phyloP scores from a whole-genome alignment of 2,888 invertebrate genomes.

The Andrena haemorrhoa region DNA sequence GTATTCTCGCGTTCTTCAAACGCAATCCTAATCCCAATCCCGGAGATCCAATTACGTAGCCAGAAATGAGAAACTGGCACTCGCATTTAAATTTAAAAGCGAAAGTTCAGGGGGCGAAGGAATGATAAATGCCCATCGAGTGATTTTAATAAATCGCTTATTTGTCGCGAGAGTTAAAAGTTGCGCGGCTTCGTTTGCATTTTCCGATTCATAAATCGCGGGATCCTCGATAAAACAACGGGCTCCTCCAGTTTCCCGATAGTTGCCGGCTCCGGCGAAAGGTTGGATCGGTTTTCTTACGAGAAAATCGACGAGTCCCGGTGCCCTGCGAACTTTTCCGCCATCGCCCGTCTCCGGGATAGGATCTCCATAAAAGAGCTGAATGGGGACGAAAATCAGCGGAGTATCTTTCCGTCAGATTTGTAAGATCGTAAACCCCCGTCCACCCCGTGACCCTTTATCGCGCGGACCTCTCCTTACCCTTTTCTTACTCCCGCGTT shows the following conservation, averaged over 20 bases:
- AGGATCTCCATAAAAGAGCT: constrained; percentile 57
- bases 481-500: constrained; percentile 26
- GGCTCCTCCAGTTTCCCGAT: constrained; percentile 35
- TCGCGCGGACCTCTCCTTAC: constrained; percentile 42
- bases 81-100: neutral
- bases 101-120: neutral
- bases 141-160: constrained; percentile 23
- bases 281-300: constrained; percentile 32
- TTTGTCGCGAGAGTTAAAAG: constrained; percentile 40
- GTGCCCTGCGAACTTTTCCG: constrained; percentile 56
- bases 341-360: constrained; percentile 33
- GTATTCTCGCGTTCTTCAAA: no score
- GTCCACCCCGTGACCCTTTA: constrained; percentile 40
- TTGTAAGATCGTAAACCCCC: constrained; percentile 78
- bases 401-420: constrained; percentile 75
- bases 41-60: no score
- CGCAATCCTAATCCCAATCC: no score
- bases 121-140: constrained; percentile 3
- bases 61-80: no score
- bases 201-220: constrained; percentile 52
- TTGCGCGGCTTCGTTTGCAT: constrained; percentile 31
- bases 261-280: constrained; percentile 9
- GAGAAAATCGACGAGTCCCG: constrained; percentile 49
- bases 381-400: constrained; percentile 67
- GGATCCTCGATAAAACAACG: constrained; percentile 53